Base-by-base conservation (phyloP, 2,888 invertebrate species). In the Apodemia hepburni region DNA sequence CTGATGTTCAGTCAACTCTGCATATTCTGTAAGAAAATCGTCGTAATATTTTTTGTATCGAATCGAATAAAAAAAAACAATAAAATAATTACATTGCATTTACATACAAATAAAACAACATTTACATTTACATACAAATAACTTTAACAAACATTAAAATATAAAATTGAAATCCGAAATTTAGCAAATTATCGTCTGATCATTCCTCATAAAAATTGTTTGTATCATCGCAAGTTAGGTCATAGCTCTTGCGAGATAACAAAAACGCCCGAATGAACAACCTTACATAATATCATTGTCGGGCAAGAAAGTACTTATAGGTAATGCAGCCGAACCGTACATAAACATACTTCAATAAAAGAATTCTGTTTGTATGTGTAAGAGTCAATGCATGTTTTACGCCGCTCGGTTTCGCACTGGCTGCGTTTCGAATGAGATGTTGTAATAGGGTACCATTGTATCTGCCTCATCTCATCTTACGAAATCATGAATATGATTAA, bases 401-500 rank as follows among this genome's bases (percentile, higher is more conserved):
- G 75, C 79, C 71, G 78, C 78, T 79, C 77, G 84, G 89, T 90
- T 91, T 90, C 89, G 88, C 89, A 87, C 84, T 82, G 82, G 79
- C 80, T 78, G 85, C 82, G 84, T 88, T 83, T 80, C 82, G 84
- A 84, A 82, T 78, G 79, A 80, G 78, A 83, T 88, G 85, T 87
- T 82, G 81, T 85, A 88, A 73, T 80, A 81, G 80, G 42, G 42
- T 42, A 42, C 85, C 82, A 89, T 91, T 90, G 90, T 90, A 87
- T 83, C 83, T 78, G 81, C 82, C 81, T 79, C 85, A 84, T 83
- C 84, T 86, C 82, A 82, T 78, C 85, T 90, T 90, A 75, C 88
- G 80, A 84, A 83, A 89, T 78, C 73, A 71, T 79, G 85, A 84
- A 87, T 90, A 88, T 87, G 84, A 90, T 88, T 87, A 87, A 87